Conservation (phyloP, 2,113 vertebrate species). For the Hoplias malabaricus region DNA sequence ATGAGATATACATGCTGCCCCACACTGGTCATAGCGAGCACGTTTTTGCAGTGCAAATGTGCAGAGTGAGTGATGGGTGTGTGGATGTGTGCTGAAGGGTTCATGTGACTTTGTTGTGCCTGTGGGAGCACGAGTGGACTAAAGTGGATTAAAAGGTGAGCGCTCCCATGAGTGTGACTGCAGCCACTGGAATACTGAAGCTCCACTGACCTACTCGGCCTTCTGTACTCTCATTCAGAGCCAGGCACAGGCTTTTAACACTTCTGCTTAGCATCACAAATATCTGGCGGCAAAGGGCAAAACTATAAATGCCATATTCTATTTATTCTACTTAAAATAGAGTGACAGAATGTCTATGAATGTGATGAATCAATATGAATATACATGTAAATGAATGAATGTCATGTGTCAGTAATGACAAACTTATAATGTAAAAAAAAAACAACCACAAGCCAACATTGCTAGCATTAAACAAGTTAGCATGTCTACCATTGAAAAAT, state of each 20-base stretch:
- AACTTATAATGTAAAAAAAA: no score
- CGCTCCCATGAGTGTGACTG: not conserved
- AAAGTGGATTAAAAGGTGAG: conserved; percentile 11
- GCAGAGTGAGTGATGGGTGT: conserved; percentile 7
- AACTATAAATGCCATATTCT: not conserved
- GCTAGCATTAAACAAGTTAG: not conserved
- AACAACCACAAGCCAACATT: not conserved
- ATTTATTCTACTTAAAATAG: not conserved
- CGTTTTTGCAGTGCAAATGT: conserved; percentile 10
- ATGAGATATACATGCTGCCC: not conserved
- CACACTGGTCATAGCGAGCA: not conserved
- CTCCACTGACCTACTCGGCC: not conserved
- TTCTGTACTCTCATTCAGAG: not conserved
- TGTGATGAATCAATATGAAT: not conserved
- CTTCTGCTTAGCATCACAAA: not conserved
- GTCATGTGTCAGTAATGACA: no score
- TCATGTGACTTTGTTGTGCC: conserved; percentile 33
- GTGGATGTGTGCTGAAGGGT: conserved; percentile 20
- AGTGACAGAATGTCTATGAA: not conserved
- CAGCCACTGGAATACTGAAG: not conserved
- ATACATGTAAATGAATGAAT: no score
- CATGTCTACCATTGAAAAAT: not conserved
- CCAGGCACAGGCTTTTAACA: not conserved
- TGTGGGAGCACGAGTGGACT: conserved; percentile 20
- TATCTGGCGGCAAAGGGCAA: not conserved